Evolutionary conservation across 2,888 invertebrate species (phyloP).

Genomic region (Trichopoda pennipes): DNA sequence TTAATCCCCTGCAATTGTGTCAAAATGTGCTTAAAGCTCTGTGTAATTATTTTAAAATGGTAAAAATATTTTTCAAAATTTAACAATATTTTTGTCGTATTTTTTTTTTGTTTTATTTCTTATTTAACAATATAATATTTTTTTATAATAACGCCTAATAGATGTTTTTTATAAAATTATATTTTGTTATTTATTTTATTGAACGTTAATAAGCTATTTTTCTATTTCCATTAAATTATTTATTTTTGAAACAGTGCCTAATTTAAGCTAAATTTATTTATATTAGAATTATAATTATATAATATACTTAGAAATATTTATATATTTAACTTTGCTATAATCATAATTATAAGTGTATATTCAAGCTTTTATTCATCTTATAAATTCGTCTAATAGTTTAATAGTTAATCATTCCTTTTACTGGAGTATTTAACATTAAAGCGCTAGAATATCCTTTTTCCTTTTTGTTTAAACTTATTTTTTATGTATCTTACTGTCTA

Average conservation of each 20-base stretch:
- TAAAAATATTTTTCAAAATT: no score
- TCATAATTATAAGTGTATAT: conserved; percentile 26
- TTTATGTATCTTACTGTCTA: conserved; percentile 16
- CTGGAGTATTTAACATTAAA: conserved; percentile 43
- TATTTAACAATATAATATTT: neutral
- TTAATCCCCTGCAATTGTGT: no score
- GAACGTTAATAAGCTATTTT: conserved; percentile 42
- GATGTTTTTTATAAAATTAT: neutral
- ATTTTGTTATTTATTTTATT: conserved; percentile 2
- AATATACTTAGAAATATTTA: conserved; percentile 26
- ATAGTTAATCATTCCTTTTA: conserved; percentile 57
- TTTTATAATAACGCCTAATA: neutral
- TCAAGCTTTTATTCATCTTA: conserved; percentile 60
- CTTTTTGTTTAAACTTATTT: neutral
- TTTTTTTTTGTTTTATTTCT: neutral
- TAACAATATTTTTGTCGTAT: no score
- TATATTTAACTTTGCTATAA: conserved; percentile 16
- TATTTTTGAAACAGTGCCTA: conserved; percentile 51
- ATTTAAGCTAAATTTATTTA: conserved; percentile 57
- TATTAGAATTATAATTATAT: conserved; percentile 14
- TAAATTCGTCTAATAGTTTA: conserved; percentile 66
- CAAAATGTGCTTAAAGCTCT: neutral
- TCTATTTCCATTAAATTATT: conserved; percentile 25
- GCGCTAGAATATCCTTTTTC: conserved; percentile 21
- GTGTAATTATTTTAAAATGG: neutral